Evolutionary conservation across 2,113 vertebrate genomes (phyloP).

Genomic region (Seriola aureovittata): DNA sequence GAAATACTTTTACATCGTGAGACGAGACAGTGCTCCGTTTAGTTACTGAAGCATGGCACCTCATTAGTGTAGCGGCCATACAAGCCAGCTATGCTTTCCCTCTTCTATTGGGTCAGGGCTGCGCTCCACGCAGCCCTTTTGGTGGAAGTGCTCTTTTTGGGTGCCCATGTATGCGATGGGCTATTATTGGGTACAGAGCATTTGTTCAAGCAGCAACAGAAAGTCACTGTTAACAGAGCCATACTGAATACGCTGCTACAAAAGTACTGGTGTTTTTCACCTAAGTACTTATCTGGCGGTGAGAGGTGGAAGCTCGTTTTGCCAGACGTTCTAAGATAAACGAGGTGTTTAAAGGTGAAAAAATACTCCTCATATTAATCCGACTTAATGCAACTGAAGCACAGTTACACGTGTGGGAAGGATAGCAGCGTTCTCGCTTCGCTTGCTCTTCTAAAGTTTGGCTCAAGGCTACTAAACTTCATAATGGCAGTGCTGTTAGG

Average conservation of each 20-base stretch:
- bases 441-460: neutral
- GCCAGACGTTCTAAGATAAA: neutral
- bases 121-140: neutral
- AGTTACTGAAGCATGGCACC: constrained; percentile 18
- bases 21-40: neutral
- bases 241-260: neutral
- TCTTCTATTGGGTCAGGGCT: neutral
- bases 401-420: neutral
- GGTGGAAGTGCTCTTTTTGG: constrained; percentile 28
- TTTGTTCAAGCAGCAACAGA: neutral
- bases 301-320: neutral
- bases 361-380: neutral
- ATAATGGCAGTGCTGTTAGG: neutral
- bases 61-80: constrained; percentile 31
- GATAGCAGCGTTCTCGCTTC: too few relatives aligned
- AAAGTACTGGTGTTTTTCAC: neutral
- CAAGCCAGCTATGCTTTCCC: neutral
- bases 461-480: neutral
- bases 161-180: constrained; percentile 3
- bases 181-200: constrained; percentile 5
- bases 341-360: neutral
- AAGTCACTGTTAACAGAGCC: neutral
- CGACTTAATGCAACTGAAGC: neutral
- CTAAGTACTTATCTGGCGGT: neutral
- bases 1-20: too few relatives aligned